Evolutionary conservation across 1,140 invertebrate species (phyloP), one percentile per base, ranked within the genome.

Genomic region (Globodera rostochiensis): DNA sequence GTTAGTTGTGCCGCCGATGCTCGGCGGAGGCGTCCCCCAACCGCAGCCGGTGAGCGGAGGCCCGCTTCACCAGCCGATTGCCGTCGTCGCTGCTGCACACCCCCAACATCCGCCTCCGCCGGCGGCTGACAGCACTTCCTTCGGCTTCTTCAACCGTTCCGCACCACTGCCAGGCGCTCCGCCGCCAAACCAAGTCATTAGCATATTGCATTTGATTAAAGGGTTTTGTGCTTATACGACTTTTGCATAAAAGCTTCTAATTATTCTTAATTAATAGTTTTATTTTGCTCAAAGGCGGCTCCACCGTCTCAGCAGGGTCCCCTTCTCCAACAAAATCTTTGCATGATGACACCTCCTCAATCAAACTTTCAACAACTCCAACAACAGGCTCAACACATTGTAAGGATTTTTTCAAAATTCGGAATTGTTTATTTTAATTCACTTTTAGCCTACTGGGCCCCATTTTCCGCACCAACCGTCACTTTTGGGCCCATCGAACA

Each of bases 61-160:
- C 15, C 13, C 5, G 13, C 57, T 15, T 15, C 57, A 13, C 13
- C 11, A 64, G 11, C 11, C 57, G 13, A 13, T 6, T 15, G 57
- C 19, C 57, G 57, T n/a, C 19, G 57, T 13, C 57, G 5, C 69
- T 13, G 21, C 69, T 13, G 21, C 69, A 1, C 11, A 71, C 36
- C 9, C 69, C n/a, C 76, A 66, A 47, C 70, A n/a, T 6, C 60
- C 21, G 46, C 70, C 15, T 5, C 60, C 21, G 46, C 21, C 45
- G 45, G 69, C 7, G 21, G 21, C 71, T 19, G 21, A 60, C 46
- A n/a, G 57, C 19, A 70, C 50, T 57, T 75, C 80, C 45, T 83
- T 84, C 77, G 82, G 82, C 19, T 83, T 83, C n/a, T 83, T 83
- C 82, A 83, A 83, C 64, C 82, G 80, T 15, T 25, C 83, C n/a